A percentile compares a stretch with the other conserved stretches of the same genome.
These are phyloP conservation scores for Spilarctia lutea DNA, from an alignment of 2,888 invertebrate genomes.

Conservation along the genomic window DNA sequence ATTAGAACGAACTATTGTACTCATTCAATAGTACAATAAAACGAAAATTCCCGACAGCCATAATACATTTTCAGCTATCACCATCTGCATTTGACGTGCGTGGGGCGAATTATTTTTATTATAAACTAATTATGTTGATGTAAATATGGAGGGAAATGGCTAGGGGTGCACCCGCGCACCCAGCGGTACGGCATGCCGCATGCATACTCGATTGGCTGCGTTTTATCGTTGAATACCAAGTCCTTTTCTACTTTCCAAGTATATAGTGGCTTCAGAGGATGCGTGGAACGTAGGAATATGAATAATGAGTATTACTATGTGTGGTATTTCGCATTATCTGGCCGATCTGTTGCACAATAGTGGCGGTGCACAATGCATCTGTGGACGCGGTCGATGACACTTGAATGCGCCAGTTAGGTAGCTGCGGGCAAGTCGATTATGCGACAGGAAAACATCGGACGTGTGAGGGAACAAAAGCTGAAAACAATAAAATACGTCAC, in stretches of 20 bases:
- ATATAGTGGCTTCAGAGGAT: conserved; percentile 17
- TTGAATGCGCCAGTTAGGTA: conserved; percentile 8
- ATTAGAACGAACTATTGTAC: conserved; percentile 7
- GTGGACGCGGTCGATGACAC: conserved; percentile 26
- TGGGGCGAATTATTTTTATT: conserved; percentile 37
- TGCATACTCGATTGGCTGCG: conserved; percentile 14
- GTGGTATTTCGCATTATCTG: conserved; percentile 17
- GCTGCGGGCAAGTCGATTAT: conserved; percentile 17
- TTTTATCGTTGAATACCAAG: conserved; percentile 15
- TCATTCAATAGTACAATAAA: conserved; percentile 16
- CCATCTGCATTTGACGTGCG: conserved; percentile 31
- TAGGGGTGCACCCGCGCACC: conserved; percentile 1
- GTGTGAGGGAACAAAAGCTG: conserved; percentile 24
- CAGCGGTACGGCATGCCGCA: not conserved
- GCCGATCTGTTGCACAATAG: conserved; percentile 24
- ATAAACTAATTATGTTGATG: conserved; percentile 37
- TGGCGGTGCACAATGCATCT: conserved; percentile 20
- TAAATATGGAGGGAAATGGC: conserved; percentile 23
- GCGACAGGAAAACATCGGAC: conserved; percentile 25
- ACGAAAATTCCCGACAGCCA: conserved; percentile 18
- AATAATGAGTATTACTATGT: conserved; percentile 18
- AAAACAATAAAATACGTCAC: conserved; percentile 44
- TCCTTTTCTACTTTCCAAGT: conserved; percentile 14
- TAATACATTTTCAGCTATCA: conserved; percentile 28
- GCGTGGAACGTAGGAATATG: conserved; percentile 18